These are phyloP conservation scores for Centropristis striata DNA, from an alignment of 2,113 vertebrate species.

Conservation along the genomic window DNA sequence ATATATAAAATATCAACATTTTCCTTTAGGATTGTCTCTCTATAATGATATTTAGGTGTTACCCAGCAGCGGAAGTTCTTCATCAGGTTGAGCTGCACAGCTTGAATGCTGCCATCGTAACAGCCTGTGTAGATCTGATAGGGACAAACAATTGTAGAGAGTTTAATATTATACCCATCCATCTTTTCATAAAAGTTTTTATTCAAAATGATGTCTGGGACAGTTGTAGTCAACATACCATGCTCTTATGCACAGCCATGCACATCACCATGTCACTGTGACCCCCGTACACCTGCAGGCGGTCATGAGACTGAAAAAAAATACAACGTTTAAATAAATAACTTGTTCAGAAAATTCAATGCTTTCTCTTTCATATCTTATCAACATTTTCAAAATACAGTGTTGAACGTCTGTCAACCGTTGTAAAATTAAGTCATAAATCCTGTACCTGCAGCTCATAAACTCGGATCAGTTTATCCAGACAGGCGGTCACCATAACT, in stretches of 20 bases:
- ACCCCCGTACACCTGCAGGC: slow-evolving; percentile 96
- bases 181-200: not conserved
- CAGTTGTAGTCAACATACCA: slow-evolving; percentile 84
- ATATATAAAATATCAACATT: not conserved
- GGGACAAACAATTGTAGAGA: not conserved
- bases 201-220: not conserved
- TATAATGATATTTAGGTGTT: not conserved
- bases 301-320: slow-evolving; percentile 91
- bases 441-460: slow-evolving; percentile 94
- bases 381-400: not conserved
- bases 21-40: not conserved
- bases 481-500: slow-evolving; percentile 96
- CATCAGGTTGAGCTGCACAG: slow-evolving; percentile 93
- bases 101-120: slow-evolving; percentile 93
- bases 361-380: not conserved
- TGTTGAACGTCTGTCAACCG: too few species aligned
- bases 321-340: not conserved
- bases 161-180: not conserved
- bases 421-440: not conserved
- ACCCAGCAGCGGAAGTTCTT: slow-evolving; percentile 93
- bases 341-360: too few species aligned
- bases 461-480: slow-evolving; percentile 95
- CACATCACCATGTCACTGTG: slow-evolving; percentile 98
- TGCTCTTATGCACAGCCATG: slow-evolving; percentile 95
- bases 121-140: slow-evolving; percentile 96